A percentile compares a stretch with the other conserved stretches of the same genome.
These are phyloP conservation scores for Carassius carassius DNA, from an alignment of 2,113 vertebrate genomes.

Conservation along the genomic window DNA sequence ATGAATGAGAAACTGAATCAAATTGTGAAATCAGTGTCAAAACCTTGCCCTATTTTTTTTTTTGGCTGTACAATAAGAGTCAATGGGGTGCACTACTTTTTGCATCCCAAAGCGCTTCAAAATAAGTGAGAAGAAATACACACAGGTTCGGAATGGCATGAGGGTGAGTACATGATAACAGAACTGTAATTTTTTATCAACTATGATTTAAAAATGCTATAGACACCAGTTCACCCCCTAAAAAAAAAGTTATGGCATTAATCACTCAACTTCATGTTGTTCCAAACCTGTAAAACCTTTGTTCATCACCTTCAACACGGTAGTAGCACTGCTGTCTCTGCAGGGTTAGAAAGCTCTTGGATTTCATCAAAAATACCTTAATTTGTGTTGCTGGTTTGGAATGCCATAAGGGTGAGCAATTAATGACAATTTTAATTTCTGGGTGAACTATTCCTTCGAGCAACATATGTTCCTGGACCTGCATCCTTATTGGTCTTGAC, in stretches of 20 bases:
- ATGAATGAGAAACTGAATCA: not conserved
- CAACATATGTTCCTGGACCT: not conserved
- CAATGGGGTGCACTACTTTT: not conserved
- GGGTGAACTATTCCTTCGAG: not conserved
- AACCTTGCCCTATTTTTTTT: not conserved
- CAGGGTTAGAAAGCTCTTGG: too few species aligned
- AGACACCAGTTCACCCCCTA: too few species aligned
- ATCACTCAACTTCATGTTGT: too few species aligned
- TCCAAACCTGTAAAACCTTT: too few species aligned
- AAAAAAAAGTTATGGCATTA: too few species aligned
- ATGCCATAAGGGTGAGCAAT: too few species aligned
- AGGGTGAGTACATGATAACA: not conserved
- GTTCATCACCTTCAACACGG: too few species aligned
- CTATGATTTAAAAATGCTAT: too few species aligned
- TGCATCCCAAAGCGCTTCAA: not conserved
- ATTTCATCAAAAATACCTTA: too few species aligned
- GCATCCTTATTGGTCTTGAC: not conserved
- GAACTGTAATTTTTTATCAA: not conserved
- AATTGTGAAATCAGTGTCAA: not conserved
- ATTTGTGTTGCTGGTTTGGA: too few species aligned
- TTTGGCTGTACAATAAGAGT: not conserved
- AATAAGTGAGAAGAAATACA: not conserved
- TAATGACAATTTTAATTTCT: too few species aligned
- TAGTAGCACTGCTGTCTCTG: too few species aligned
- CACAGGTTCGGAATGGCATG: not conserved